phyloP scores from a whole-genome alignment of 2,113 vertebrate species.

The Otolemur garnettii region DNA sequence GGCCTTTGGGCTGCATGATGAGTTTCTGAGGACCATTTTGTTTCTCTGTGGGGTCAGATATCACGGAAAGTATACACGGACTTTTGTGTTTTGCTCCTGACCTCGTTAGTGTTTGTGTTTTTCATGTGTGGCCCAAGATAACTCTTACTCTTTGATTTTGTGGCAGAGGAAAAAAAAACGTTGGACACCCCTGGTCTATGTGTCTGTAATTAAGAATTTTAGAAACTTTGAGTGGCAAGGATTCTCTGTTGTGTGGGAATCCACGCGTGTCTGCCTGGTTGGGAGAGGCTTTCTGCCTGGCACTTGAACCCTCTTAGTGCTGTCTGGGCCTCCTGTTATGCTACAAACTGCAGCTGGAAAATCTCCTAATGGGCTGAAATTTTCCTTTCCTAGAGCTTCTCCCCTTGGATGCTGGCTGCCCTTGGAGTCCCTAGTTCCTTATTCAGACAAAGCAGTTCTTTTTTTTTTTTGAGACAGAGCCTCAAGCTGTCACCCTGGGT shows the following conservation, averaged over 20 bases:
- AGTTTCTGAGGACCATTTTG: too few relatives aligned
- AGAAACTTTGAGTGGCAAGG: neutral
- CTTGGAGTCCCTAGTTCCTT: constrained; percentile 8
- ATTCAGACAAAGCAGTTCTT: neutral
- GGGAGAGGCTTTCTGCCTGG: neutral
- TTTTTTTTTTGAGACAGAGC: too few relatives aligned
- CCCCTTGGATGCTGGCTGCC: neutral
- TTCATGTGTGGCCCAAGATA: too few relatives aligned
- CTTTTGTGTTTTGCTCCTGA: too few relatives aligned
- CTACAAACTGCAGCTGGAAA: neutral
- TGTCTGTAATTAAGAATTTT: constrained; percentile 14
- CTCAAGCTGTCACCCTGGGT: too few relatives aligned
- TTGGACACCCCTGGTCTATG: neutral
- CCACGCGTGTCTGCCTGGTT: neutral
- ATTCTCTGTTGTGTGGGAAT: neutral
- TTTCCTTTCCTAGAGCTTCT: neutral
- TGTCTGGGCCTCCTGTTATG: neutral
- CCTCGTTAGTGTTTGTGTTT: too few relatives aligned
- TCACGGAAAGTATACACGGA: too few relatives aligned
- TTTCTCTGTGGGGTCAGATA: too few relatives aligned
- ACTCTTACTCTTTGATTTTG: too few relatives aligned
- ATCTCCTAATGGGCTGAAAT: neutral
- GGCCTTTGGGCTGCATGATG: too few relatives aligned
- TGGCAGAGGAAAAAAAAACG: too few relatives aligned
- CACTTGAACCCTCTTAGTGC: neutral